phyloP scores from a whole-genome alignment of 2,797 vertebrate species.

The Lithobates pipiens region DNA sequence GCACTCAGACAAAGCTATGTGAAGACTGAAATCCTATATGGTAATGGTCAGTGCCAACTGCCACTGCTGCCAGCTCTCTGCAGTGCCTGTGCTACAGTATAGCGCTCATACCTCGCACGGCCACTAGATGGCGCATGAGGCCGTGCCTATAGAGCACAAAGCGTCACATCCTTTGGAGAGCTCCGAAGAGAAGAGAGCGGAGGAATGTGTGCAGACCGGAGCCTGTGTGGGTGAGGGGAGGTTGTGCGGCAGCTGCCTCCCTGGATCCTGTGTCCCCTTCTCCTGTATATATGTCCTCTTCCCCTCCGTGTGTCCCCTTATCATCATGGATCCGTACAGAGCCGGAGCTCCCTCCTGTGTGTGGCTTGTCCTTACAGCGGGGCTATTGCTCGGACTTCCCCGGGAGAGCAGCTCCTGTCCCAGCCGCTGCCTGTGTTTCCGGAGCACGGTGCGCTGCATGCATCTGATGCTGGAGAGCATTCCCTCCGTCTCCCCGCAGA shows the following conservation, averaged over 20 bases:
- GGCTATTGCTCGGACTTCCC: conserved; percentile 68
- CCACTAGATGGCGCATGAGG: conserved; percentile 38
- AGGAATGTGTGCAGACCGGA: conserved; percentile 24
- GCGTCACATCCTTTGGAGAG: conserved; percentile 49
- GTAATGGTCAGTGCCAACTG: no score
- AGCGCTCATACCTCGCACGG: background rate
- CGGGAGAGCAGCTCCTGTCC: conserved; percentile 79
- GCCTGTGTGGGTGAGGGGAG: conserved; percentile 45
- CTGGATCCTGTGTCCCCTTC: conserved; percentile 28
- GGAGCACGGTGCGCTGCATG: conserved; percentile 97
- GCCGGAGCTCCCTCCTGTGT: conserved; percentile 56
- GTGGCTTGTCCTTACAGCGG: conserved; percentile 68
- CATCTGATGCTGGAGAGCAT: conserved; percentile 93
- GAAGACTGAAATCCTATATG: no score
- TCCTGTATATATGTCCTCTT: conserved; percentile 37
- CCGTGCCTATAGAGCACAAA: background rate
- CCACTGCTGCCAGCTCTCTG: no score
- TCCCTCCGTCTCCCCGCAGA: conserved; percentile 86
- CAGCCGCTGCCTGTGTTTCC: conserved; percentile 94
- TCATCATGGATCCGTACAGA: conserved; percentile 68
- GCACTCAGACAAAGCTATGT: no score
- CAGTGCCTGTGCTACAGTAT: no score
- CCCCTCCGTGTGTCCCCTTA: conserved; percentile 30
- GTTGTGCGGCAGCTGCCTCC: conserved; percentile 55
- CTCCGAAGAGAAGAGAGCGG: conserved; percentile 11